Base-by-base conservation (phyloP, 2,888 invertebrate species). In the Drosophila gaucha region DNA sequence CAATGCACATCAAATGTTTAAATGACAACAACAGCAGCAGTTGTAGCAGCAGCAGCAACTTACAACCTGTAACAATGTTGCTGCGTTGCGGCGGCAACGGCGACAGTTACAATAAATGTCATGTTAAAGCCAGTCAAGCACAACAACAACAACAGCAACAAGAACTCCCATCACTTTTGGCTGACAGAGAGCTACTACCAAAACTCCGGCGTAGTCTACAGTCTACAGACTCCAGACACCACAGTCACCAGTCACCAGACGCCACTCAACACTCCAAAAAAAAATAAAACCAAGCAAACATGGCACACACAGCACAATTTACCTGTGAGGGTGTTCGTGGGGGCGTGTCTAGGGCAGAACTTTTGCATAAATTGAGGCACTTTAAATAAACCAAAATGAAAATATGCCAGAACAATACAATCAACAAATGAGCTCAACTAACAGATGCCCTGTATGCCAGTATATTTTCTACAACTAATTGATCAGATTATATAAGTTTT, bases 21-120 rank as follows among this genome's bases (percentile, higher is more conserved):
- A 79, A 75, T 88, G 79, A 85, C 88, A 88, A 78, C 65, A 65
- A 60, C 56, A 60, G 57, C 54, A 41, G 26, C 26, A 44, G 30
- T 30, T 85, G 76, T 59, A 63, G 55, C 65, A 65, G 58, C 56
- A 60, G 57, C 54, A 46, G 28, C 59, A 56, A 65, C 67, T 49
- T 56, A 46, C 63, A 72, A 76, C 70, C 69, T 64, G 73, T 69
- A 69, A 78, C 74, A 74, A 74, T 68, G 65, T 57, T 59, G 64
- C 39, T 22, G 54, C 39, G 36, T 35, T 50, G 58, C 51, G 44
- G 18, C 33, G 20, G n/a, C 30, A 30, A 60, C 78, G 86, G 76
- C 89, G 86, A 78, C 89, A 87, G 82, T 85, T 80, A 89, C 90
- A 90, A 90, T 90, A 90, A 89, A 90, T 84, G 89, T 90, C 90